Base-by-base conservation (phyloP, 2,888 invertebrate genomes). In the Amiota mariae region DNA sequence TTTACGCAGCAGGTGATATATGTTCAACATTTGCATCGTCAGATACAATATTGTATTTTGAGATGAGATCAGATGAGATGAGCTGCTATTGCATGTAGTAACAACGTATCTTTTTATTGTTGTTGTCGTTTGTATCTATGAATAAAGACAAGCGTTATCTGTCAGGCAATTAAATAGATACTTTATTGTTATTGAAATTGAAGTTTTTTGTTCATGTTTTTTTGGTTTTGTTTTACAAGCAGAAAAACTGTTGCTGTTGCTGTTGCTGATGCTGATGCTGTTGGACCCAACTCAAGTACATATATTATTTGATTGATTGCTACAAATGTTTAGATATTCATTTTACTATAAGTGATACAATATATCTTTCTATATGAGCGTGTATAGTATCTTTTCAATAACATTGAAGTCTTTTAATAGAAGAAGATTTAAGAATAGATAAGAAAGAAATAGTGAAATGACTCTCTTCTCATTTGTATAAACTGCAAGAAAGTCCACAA, bases 91-190 rank as follows among this genome's bases (percentile, higher is more conserved):
- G 59, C 20, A 59, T 59, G 18, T 57, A 18, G 15, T n/a, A 1
- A n/a, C 13, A 2, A 2, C 4, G 4, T 51, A 13, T 57, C 2
- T 57, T 13, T 57, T n/a, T 57, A 8, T 57, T 9, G 56, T 51
- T 51, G 3, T 51, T 4, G 54, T 54, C n/a, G 54, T 54, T 54
- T 4, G 59, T 20, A 20, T n/a, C 15, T 59, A 20, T 59, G 59
- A 59, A 48, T 46, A 46, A 46, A 56, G 72, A 49, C 36, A 18
- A 49, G 63, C 85, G 86, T 83, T 83, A 83, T 84, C 83, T 84
- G 86, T 85, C 86, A 84, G 86, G 85, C 83, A 84, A 84, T 84
- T 84, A 84, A 84, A 86, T 84, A 85, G 85, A 82, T 85, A 83
- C 85, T 84, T 84, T 84, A 84, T 83, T 86, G 83, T 83, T 83